Base-by-base conservation (phyloP, 2,888 invertebrate species). In the Drosophila aldrichi region DNA sequence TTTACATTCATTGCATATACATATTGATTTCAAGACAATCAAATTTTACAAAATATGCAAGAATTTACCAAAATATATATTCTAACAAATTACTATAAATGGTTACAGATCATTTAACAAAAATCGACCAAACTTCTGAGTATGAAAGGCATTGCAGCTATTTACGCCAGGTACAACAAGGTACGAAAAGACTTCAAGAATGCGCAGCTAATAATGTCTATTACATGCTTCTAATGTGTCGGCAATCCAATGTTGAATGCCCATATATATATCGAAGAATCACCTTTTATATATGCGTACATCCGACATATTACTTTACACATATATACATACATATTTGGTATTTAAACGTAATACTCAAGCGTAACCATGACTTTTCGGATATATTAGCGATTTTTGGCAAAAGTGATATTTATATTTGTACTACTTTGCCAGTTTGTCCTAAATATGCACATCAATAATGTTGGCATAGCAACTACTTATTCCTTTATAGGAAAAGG, bases 401-500 rank as follows among this genome's bases (percentile, higher is more conserved):
- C 41, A 41, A 52, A 36, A 41, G 18, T 38, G 36, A 36, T n/a
- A 20, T 20, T 36, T 55, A 40, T 51, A 62, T 63, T 69, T 79
- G 58, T 61, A 51, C 60, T 68, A 57, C 51, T 52, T 70, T 72
- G 55, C 49, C 52, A 57, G 52, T 54, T 70, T 77, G 77, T 22
- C 79, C 79, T 36, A 77, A 63, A 79, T 75, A 40, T 14, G 43
- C 25, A 56, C 48, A 59, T 57, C 64, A 56, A 72, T 64, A 60
- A 49, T 58, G 74, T 82, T 82, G 88, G 88, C 86, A 79, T 74
- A 81, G 79, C 74, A 79, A 79, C 78, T 46, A 49, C 10, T 38
- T 29, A 46, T 34, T n/a, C 6, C 2, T 22, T 44, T 49, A 49
- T 34, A 32, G 29, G 32, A 22, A 29, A 29, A 6, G 5, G n/a